Evolutionary conservation across 2,113 vertebrate genomes (phyloP).

Genomic region (Panthera leo): DNA sequence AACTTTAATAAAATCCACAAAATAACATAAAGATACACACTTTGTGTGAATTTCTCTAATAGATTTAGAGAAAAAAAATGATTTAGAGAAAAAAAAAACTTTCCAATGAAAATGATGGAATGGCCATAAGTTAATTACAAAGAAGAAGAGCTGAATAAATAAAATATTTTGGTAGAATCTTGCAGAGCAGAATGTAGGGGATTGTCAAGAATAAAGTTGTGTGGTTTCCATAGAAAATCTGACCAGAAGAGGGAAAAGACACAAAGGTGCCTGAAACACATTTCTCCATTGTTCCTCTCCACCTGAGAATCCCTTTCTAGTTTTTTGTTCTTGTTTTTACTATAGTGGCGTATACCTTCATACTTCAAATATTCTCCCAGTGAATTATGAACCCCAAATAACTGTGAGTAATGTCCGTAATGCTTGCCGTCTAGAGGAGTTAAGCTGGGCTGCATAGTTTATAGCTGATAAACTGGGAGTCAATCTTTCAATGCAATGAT

Average conservation of each 20-base stretch:
- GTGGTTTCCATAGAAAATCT: neutral
- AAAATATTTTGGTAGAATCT: neutral
- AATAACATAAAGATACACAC: neutral
- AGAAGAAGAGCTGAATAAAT: neutral
- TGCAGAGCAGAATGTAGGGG: neutral
- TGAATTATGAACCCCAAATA: conserved; percentile 66
- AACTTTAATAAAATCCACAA: neutral
- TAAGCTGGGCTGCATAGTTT: conserved; percentile 59
- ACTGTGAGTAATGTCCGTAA: conserved; percentile 36
- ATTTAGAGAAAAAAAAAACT: neutral
- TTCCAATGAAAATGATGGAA: neutral
- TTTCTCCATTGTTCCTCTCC: neutral
- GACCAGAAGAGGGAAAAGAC: neutral
- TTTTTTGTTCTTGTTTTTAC: conserved; percentile 12
- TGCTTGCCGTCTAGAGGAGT: conserved; percentile 48
- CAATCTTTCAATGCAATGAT: conserved; percentile 64
- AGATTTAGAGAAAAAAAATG: neutral
- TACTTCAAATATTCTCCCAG: conserved; percentile 43
- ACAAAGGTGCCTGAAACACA: neutral
- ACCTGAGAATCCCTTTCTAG: neutral
- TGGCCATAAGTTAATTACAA: neutral
- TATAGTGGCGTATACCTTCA: neutral
- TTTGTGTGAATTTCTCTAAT: neutral
- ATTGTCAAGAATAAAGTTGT: neutral
- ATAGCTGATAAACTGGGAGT: conserved; percentile 62